Base-by-base conservation (phyloP, 2,113 vertebrate species). In the Ameiurus melas region DNA sequence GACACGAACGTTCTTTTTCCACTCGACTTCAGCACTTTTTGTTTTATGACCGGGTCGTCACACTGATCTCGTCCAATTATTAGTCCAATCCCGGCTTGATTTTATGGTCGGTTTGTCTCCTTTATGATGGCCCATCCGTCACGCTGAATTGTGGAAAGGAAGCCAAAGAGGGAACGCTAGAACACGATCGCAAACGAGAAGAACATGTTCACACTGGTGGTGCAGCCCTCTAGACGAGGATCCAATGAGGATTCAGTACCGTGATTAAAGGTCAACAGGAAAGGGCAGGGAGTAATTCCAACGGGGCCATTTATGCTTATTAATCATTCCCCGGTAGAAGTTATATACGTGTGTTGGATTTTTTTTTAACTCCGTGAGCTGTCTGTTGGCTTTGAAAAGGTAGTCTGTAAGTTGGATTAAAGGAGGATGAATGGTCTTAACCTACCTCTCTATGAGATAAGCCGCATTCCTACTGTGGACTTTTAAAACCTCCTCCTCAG, bases 401-500 rank as follows among this genome's bases (percentile, higher is more conserved):
- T 53, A 43, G 62, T 57, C 71, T 68, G 83, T 62, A 36, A 30
- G 47, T 88, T 84, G 87, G 82, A 84, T 88, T 79, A 85, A 68
- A 68, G 87, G 30, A 79, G 47, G 60, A 85, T 85, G 60, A 85
- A 84, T 85, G 25, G 60, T 33, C 30, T 43, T 71, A 79, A 39
- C 84, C 62, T 78, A 51, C 27, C 47, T 64, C 25, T 79, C 53
- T 73, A 51, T 84, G 80, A 83, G 84, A 87, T 83, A 84, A 87
- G 30, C 57, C 77, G n/a, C 86, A 58, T 85, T 84, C 64, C 83
- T 85, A 47, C 60, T 71, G 30, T 66, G 22, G 83, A 62, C 66
- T 89, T 89, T 89, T 85, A 90, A 90, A 91, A 88, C 77, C 83
- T 70, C 73, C 51, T 73, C 71, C 82, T 92, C 88, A 90, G 91